A percentile compares a stretch with the other conserved stretches of the same genome.
These are phyloP conservation scores for Mesocricetus auratus DNA, from an alignment of 2,113 vertebrate genomes.

Conservation along the genomic window DNA sequence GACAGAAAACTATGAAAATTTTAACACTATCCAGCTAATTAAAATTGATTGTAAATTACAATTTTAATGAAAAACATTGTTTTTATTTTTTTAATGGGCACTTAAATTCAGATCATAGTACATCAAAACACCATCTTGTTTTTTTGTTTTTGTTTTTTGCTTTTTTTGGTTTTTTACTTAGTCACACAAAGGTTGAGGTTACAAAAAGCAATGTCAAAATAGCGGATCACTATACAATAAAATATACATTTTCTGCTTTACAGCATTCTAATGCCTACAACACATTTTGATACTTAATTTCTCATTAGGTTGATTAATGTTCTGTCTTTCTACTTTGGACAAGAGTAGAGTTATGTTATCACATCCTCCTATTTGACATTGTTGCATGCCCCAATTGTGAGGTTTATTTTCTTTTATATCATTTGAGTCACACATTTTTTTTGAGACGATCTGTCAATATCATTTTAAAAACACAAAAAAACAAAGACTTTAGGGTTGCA, in stretches of 20 bases:
- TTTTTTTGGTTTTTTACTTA: background rate
- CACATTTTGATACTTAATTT: conserved; percentile 18
- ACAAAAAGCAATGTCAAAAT: background rate
- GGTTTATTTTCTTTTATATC: background rate
- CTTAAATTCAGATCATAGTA: background rate
- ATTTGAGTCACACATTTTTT: background rate
- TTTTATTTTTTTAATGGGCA: background rate
- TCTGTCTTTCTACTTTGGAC: background rate
- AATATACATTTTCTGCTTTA: background rate
- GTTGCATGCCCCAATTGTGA: background rate
- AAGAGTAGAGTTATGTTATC: background rate
- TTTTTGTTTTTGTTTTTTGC: no score
- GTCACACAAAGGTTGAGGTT: background rate
- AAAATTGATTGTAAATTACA: background rate
- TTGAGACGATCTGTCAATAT: conserved; percentile 26
- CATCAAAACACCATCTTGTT: background rate
- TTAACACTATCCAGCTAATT: background rate
- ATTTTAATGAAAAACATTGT: background rate
- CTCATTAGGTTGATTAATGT: background rate
- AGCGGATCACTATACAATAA: background rate
- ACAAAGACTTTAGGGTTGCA: conserved; percentile 32
- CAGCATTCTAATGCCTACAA: background rate
- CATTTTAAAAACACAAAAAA: background rate
- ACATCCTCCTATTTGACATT: background rate
- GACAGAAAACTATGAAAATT: background rate